These are phyloP conservation scores for Apis cerana DNA, from an alignment of 1,140 invertebrate species.

Conservation along the genomic window DNA sequence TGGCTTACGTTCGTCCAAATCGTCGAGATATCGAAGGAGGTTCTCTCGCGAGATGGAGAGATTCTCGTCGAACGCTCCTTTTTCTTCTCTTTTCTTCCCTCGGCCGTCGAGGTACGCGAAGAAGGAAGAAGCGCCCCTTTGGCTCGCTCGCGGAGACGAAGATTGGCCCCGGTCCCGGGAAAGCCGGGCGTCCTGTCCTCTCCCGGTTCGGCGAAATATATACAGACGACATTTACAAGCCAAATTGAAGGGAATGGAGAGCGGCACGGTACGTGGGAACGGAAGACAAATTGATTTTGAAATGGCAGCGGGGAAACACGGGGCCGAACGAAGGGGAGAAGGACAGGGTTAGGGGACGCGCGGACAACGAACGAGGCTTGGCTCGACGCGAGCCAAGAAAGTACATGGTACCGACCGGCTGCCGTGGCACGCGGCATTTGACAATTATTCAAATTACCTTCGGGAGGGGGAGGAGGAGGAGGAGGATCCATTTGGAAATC, in stretches of 20 bases:
- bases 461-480: no score
- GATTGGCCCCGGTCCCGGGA: not conserved
- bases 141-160: not conserved
- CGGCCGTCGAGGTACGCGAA: no score
- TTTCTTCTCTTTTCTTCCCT: no score
- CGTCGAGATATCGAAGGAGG: no score
- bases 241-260: conserved; percentile 78
- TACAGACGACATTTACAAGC: conserved; percentile 78
- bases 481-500: conserved; percentile 36
- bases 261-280: conserved; percentile 61
- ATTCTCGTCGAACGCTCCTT: no score
- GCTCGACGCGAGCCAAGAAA: conserved; percentile 17
- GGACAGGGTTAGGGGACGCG: not conserved
- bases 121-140: no score
- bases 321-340: no score
- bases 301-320: conserved; percentile 67
- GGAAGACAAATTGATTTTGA: conserved; percentile 78
- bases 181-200: not conserved
- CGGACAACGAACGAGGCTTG: conserved; percentile 19
- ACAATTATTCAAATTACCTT: conserved; percentile 51
- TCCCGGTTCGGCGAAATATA: conserved; percentile 65
- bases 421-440: conserved; percentile 64
- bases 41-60: no score
- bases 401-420: conserved; percentile 47
- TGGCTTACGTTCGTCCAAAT: no score